Percentiles rank a stretch among this genome's conserved stretches.
phyloP scores from a whole-genome alignment of 1,140 invertebrate species.

The Drosophila sp. region DNA sequence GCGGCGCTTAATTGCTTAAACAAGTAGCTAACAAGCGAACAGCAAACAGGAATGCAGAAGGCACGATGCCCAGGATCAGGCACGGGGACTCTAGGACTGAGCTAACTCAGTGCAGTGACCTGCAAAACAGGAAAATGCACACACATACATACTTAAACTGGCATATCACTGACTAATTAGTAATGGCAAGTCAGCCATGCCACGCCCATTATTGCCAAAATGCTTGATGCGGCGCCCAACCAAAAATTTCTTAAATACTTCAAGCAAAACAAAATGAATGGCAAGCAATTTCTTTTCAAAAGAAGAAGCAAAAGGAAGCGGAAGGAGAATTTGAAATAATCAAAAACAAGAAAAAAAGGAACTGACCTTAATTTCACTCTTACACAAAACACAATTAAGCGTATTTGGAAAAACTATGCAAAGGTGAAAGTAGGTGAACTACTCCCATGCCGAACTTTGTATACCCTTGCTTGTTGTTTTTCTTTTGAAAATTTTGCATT shows the following conservation, averaged over 20 bases:
- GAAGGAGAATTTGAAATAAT: background rate
- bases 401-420: background rate
- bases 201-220: constrained; percentile 13
- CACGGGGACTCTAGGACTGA: background rate
- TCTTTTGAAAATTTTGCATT: background rate
- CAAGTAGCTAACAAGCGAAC: constrained; percentile 29
- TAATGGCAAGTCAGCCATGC: background rate
- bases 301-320: background rate
- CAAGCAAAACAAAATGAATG: constrained; percentile 12
- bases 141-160: background rate
- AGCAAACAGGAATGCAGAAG: constrained; percentile 15
- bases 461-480: background rate
- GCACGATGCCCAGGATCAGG: background rate
- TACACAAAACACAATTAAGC: constrained; percentile 5
- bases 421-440: background rate
- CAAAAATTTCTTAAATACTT: constrained; percentile 2
- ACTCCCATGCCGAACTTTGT: background rate
- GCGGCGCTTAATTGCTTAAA: constrained; percentile 30
- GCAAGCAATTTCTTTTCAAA: constrained; percentile 6
- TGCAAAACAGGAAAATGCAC: constrained; percentile 4
- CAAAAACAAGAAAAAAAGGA: background rate
- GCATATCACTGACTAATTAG: constrained; percentile 27
- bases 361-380: constrained; percentile 11
- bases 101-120: constrained; percentile 2
- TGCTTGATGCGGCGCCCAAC: background rate